Evolutionary conservation across 2,888 invertebrate species (phyloP), one percentile per base, ranked within the genome.

Genomic region (Gasteruption jaculator): DNA sequence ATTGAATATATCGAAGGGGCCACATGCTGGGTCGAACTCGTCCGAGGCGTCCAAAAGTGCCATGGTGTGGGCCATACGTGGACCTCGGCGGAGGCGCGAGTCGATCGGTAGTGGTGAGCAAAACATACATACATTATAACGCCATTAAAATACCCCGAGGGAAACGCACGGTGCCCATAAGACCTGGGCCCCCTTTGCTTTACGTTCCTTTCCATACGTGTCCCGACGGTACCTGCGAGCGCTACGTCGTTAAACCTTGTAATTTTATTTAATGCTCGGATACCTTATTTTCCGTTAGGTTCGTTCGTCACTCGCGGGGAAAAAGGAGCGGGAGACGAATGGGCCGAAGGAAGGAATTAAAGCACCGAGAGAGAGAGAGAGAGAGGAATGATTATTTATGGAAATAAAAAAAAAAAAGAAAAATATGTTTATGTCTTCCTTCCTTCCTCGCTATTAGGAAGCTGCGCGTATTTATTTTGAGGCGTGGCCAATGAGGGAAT

Each of bases 61-160:
- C 12, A 6, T 42, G 26, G 44, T 42, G 45, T 49, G 49, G 46
- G 40, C 50, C 47, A 39, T 45, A 36, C 43, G 47, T 45, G 12
- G 18, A 22, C 24, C 19, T 48, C 10, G n/a, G 27, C 22, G 10
- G 18, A 33, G 44, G 39, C 38, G 47, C 38, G 49, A 47, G 46
- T 43, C 49, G 48, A 50, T 46, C 52, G 50, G 44, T 53, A 56
- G 50, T 58, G 58, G 60, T 61, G n/a, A n/a, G n/a, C n/a, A 63
- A 63, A 66, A 61, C 61, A 66, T 67, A 67, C 65, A 63, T 65
- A 65, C 64, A 67, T 68, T 68, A 67, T 65, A 66, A 65, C 63
- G 58, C 63, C 61, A 68, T 65, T 65, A 66, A 65, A 65, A 65
- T 65, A 57, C 56, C 53, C 54, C 52, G 57, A 54, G 54, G 52